phyloP scores from a whole-genome alignment of 2,888 invertebrate species.

The Idaea straminata region DNA sequence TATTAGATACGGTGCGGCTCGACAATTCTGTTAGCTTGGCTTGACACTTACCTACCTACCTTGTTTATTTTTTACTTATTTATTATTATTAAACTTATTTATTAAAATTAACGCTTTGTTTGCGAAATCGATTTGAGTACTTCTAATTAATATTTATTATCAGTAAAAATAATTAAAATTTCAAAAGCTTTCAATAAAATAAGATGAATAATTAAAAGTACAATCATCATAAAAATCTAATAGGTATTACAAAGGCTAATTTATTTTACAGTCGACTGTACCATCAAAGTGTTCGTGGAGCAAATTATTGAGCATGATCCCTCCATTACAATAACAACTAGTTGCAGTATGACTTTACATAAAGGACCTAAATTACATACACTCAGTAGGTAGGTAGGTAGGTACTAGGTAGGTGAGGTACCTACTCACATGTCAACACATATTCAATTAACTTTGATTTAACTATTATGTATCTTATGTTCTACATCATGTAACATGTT shows the following conservation, averaged over 20 bases:
- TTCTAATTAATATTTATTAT: background rate
- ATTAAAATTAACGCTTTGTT: background rate
- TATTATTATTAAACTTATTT: too few relatives aligned
- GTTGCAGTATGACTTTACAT: conserved; percentile 19
- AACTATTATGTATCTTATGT: background rate
- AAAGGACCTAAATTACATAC: conserved; percentile 15
- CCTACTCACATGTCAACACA: conserved; percentile 18
- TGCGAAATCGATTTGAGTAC: background rate
- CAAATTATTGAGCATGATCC: conserved; percentile 14
- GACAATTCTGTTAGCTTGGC: too few relatives aligned
- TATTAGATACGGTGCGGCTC: too few relatives aligned
- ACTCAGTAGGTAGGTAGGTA: conserved; percentile 11
- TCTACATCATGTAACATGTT: background rate
- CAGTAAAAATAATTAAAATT: background rate
- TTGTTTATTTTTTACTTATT: too few relatives aligned
- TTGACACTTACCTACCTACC: too few relatives aligned
- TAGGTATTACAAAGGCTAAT: background rate
- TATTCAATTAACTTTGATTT: conserved; percentile 13
- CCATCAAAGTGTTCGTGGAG: background rate
- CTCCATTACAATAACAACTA: conserved; percentile 17
- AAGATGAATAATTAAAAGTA: background rate
- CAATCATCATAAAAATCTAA: background rate
- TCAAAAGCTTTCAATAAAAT: background rate
- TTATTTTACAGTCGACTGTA: conserved; percentile 1
- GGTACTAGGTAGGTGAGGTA: conserved; percentile 10